phyloP scores from a whole-genome alignment of 2,113 vertebrate species.

The Scopus umbretta region DNA sequence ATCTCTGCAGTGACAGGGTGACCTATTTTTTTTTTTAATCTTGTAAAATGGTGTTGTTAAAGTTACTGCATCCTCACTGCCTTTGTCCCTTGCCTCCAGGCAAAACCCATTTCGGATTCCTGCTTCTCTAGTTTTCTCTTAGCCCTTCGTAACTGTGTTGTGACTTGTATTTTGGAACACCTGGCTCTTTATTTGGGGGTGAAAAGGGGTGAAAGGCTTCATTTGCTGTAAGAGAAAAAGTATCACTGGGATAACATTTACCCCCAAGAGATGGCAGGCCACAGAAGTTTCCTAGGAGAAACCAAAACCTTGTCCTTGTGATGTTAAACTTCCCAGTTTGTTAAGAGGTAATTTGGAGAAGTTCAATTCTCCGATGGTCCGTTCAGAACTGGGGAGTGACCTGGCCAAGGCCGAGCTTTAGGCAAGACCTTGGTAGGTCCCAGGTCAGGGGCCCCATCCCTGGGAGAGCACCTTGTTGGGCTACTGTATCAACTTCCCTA shows the following conservation, averaged over 20 bases:
- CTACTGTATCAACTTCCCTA: background rate
- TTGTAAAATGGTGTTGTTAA: conserved; percentile 15
- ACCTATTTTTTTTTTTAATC: conserved; percentile 31
- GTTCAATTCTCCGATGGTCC: rapidly evolving
- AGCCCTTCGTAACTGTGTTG: background rate
- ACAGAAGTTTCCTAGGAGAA: background rate
- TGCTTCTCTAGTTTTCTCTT: conserved; percentile 23
- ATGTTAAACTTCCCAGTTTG: background rate
- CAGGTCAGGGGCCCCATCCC: background rate
- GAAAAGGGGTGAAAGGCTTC: background rate
- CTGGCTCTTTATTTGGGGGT: background rate
- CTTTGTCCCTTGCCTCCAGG: background rate
- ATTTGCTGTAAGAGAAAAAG: background rate
- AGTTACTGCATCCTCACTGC: background rate
- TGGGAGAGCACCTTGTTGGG: background rate
- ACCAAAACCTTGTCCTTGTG: background rate
- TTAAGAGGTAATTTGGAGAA: background rate
- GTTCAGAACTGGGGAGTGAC: background rate
- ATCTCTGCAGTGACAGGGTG: background rate
- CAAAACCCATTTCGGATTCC: conserved; percentile 22
- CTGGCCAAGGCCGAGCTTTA: background rate
- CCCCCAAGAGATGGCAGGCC: background rate
- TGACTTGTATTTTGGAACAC: conserved; percentile 25
- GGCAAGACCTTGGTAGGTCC: background rate
- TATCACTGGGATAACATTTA: background rate